Base-by-base conservation (phyloP, 2,888 invertebrate species). In the Loripinus fragilis region DNA sequence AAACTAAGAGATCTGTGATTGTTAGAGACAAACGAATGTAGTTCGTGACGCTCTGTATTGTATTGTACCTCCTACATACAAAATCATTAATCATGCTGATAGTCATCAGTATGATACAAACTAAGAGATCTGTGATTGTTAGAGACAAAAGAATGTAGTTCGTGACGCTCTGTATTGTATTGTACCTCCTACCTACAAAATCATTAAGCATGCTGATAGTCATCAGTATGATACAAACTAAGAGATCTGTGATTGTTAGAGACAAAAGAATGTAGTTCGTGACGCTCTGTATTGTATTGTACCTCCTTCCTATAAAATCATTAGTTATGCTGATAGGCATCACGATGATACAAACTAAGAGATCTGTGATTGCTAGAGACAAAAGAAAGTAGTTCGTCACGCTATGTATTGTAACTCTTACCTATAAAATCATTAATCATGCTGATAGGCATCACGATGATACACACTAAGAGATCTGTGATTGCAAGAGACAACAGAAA, bases 361-460 rank as follows among this genome's bases (percentile, higher is more conserved):
- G 95, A 94, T 99, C 98, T 71, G 98, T 98, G 74, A 98, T 96
- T 64, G 98, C 98, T 93, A 99, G 94, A 30, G 98, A 98, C 89
- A 98, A 95, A 83, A 98, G 95, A 94, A 98, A 98, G 94, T 98
- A 98, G 94, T 98, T 99, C 82, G 98, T 98, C 85, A n/a, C n/a
- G n/a, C n/a, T n/a, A n/a, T n/a, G n/a, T n/a, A 98, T 95, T n/a
- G n/a, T n/a, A n/a, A n/a, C n/a, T n/a, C n/a, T n/a, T n/a, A n/a
- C n/a, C n/a, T n/a, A n/a, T n/a, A n/a, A n/a, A n/a, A n/a, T n/a
- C n/a, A n/a, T n/a, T n/a, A n/a, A n/a, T n/a, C n/a, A n/a, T n/a
- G n/a, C n/a, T n/a, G n/a, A n/a, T n/a, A n/a, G n/a, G 98, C 98
- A 99, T 99, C 73, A 98, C 98, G 91, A 98, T 97, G 85, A 98